A percentile compares a stretch with the other conserved stretches of the same genome.
phyloP scores from a whole-genome alignment of 1,140 invertebrate genomes.

The Bombus soroeensis region DNA sequence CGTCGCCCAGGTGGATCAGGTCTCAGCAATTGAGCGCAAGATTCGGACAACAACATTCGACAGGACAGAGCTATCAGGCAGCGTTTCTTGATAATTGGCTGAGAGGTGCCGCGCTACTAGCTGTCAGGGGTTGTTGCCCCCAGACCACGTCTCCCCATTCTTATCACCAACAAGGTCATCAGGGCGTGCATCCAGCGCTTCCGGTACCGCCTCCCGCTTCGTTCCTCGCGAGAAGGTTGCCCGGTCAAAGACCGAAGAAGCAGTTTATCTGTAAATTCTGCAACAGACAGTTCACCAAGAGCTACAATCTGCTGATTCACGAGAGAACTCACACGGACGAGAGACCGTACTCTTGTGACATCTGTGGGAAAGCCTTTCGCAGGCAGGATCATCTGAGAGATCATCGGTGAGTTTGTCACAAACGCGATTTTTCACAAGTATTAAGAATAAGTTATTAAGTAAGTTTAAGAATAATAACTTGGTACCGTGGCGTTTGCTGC shows the following conservation, averaged over 20 bases:
- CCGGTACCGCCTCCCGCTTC: slow-evolving; percentile 83
- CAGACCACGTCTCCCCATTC: slow-evolving; percentile 71
- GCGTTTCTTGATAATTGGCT: slow-evolving; percentile 89
- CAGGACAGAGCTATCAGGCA: slow-evolving; percentile 81
- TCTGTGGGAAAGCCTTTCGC: slow-evolving; percentile 97
- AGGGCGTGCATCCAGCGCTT: slow-evolving; percentile 76
- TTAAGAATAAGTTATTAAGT: too few relatives aligned
- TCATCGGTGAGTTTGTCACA: slow-evolving; percentile 86
- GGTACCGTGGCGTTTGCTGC: too few relatives aligned
- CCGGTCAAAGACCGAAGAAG: slow-evolving; percentile 90
- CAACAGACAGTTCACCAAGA: slow-evolving; percentile 97
- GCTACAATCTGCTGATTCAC: slow-evolving; percentile 97
- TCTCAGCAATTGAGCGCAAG: slow-evolving; percentile 44
- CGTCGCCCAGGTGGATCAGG: slow-evolving; percentile 61
- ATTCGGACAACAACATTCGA: slow-evolving; percentile 64
- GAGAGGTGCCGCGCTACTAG: slow-evolving; percentile 86
- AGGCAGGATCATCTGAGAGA: slow-evolving; percentile 96
- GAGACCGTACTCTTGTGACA: slow-evolving; percentile 96
- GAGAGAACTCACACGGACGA: slow-evolving; percentile 98
- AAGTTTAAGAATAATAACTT: too few relatives aligned
- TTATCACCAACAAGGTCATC: slow-evolving; percentile 75
- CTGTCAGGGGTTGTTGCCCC: slow-evolving; percentile 74
- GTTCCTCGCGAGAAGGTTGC: slow-evolving; percentile 79
- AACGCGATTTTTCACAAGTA: too few relatives aligned
- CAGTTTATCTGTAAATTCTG: slow-evolving; percentile 98